A percentile compares a stretch with the other conserved stretches of the same genome.
Conservation (phyloP, 2,888 invertebrate species). For the Cataglyphis rosenhaueri region DNA sequence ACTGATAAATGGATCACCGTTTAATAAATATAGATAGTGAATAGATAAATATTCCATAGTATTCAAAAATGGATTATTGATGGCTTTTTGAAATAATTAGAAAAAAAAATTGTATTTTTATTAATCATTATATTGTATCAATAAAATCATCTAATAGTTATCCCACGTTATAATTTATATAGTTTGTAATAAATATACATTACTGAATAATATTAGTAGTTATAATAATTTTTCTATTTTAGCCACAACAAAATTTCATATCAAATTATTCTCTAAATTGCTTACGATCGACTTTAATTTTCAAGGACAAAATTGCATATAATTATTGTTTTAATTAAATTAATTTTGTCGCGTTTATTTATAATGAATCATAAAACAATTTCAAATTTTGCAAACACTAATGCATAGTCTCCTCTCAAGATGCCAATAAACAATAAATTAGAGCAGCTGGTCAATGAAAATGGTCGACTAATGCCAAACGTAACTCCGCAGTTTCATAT, state of each 20-base stretch:
- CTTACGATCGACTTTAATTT: neutral
- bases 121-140: neutral
- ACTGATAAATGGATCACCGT: neutral
- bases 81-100: neutral
- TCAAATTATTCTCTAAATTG: neutral
- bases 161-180: neutral
- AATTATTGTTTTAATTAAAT: neutral
- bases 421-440: slow-evolving; percentile 48
- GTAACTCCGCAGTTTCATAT: slow-evolving; percentile 54
- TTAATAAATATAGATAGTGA: neutral
- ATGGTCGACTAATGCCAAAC: slow-evolving; percentile 47
- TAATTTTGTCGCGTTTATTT: neutral
- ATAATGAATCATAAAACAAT: neutral
- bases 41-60: neutral
- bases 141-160: neutral
- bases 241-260: neutral
- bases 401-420: neutral
- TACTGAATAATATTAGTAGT: neutral
- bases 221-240: neutral
- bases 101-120: neutral
- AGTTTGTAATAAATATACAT: neutral
- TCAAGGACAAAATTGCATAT: neutral
- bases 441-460: slow-evolving; percentile 34
- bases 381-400: slow-evolving; percentile 7
- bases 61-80: neutral